Percentiles rank a stretch among this genome's conserved stretches.
phyloP scores from a whole-genome alignment of 2,888 invertebrate genomes.

The Philaethria dido region DNA sequence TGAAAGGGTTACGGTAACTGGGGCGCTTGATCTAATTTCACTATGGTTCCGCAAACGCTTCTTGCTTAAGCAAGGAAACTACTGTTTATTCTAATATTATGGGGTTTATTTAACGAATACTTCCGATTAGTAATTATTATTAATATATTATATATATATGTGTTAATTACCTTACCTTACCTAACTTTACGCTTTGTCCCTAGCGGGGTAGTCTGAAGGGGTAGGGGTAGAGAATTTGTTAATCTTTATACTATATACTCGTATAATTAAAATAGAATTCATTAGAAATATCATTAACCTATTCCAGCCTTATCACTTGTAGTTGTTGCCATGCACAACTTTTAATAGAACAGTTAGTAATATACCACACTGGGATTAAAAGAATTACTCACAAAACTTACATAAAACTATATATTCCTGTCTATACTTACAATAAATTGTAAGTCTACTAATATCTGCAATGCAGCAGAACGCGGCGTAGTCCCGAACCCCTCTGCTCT shows the following conservation, averaged over 20 bases:
- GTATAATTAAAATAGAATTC: too few species aligned
- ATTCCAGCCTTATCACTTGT: too few species aligned
- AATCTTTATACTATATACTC: too few species aligned
- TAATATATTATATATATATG: too few species aligned
- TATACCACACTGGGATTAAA: too few species aligned
- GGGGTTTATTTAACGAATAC: neutral
- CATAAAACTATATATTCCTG: neutral
- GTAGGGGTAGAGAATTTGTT: too few species aligned
- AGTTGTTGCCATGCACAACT: too few species aligned
- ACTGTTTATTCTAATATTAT: conserved; percentile 15
- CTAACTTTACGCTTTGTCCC: too few species aligned
- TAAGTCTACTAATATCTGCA: conserved; percentile 18
- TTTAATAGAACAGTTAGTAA: too few species aligned
- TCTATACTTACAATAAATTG: neutral
- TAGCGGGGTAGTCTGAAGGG: too few species aligned
- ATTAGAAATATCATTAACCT: too few species aligned
- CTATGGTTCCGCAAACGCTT: conserved; percentile 46
- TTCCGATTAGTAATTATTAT: conserved; percentile 1
- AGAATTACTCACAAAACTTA: neutral
- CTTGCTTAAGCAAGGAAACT: conserved; percentile 25
- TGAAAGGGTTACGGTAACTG: conserved; percentile 61
- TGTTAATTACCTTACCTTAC: too few species aligned
- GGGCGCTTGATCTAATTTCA: conserved; percentile 62
- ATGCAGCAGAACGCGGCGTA: conserved; percentile 25
- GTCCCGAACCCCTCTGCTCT: conserved; percentile 25